Base-by-base conservation (phyloP, 2,113 vertebrate species). In the Speoplatyrhinus poulsoni region DNA sequence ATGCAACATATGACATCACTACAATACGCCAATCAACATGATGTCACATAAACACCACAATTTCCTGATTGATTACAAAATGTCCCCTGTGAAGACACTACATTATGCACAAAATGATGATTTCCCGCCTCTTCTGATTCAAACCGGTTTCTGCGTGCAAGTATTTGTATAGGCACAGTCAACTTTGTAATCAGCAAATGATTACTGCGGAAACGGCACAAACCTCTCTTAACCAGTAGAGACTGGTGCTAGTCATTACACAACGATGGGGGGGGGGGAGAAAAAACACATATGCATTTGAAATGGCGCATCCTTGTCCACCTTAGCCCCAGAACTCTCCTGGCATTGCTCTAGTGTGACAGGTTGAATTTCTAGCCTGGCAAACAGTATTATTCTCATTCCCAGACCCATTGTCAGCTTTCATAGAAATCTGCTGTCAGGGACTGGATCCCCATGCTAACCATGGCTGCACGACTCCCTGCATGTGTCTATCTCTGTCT, bases 331-430 rank as follows among this genome's bases (percentile, higher is more conserved):
- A 80, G 69, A 68, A 78, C 84, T 79, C 80, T 86, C 70, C 62
- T 60, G 63, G 76, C 79, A 85, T 86, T 65, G 89, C 83, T 85
- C 80, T 65, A 77, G 76, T 91, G 83, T 86, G 91, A 92, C 89
- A 92, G 86, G 82, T 70, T 81, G 82, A 89, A 90, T 91, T 90
- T 91, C 87, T 82, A 81, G 81, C 78, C 89, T 92, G 90, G 91
- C 91, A 93, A 92, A 91, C 87, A 91, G 80, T 83, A 91, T 92
- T 92, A 92, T 90, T 91, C 87, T 92, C 90, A 91, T 88, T 90
- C 86, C 87, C 73, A 80, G 83, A 84, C 76, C 81, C 82, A 90
- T 87, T 93, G 90, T 93, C 91, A 90, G 83, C 83, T 88, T 84
- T 90, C 90, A 91, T 90, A 87, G 89, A 87, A 81, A 88, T 91